Evolutionary conservation across 2,888 invertebrate species (phyloP), one percentile per base, ranked within the genome.

Genomic region (Lymantria dispar): DNA sequence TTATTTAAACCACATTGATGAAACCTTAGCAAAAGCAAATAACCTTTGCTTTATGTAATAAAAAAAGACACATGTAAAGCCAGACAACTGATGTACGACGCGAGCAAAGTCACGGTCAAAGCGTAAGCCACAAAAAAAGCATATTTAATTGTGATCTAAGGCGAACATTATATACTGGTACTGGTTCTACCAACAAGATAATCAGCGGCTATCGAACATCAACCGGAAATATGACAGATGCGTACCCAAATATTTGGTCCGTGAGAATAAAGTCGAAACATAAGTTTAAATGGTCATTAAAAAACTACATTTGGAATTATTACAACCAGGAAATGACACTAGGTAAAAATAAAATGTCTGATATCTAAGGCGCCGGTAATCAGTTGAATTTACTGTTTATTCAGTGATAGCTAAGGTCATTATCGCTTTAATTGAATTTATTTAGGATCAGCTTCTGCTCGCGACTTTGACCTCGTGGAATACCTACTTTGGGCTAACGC

Each of bases 321-420:
- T 43, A 33, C 11, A 33, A 12, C 40, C 46, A 52, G 62, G 62
- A 62, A 56, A 37, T 49, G 47, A 48, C 37, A 44, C 22, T 52
- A 46, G 37, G 8, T 22, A 49, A 15, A 44, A 33, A 10, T 7
- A 33, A 10, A 33, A 7, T 8, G 33, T 33, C 8, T 10, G 33
- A 33, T 33, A 33, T 33, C 8, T 33, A 8, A 10, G 33, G 33
- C 33, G 22, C 22, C 22, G 5, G 22, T 22, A 22, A 22, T 22
- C 22, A 22, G 22, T 22, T 22, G 22, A 22, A 22, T 22, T 22
- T 22, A 22, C 22, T 22, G 22, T 22, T 22, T 22, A 22, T 22
- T 22, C 5, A 22, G 22, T 22, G 22, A 22, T 22, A 22, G 22
- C 22, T 22, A 22, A 22, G 22, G 5, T 22, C 22, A 22, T 22